Percentiles rank a stretch among this genome's conserved stretches.
These are phyloP conservation scores for Hydrozoanthus tunicans DNA, from an alignment of 64 coral and sea anemone species.

Conservation along the genomic window DNA sequence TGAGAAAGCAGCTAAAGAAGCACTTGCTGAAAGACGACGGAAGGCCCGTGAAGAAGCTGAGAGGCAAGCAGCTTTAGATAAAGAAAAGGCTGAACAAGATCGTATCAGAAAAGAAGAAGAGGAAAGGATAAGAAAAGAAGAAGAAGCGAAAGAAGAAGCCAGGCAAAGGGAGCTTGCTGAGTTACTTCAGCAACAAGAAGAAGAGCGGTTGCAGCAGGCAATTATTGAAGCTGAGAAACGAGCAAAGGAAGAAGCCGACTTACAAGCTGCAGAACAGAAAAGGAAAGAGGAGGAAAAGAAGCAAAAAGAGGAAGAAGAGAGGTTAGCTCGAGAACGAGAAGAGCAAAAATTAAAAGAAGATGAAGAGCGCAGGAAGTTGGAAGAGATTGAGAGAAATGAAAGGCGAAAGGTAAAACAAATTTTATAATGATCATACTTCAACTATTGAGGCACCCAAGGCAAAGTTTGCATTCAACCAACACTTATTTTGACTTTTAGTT, in stretches of 20 bases:
- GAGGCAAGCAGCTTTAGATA: constrained; percentile 81
- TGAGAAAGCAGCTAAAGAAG: constrained; percentile 88
- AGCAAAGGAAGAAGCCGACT: constrained; percentile 80
- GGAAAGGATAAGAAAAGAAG: constrained; percentile 76
- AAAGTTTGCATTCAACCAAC: too few relatives aligned
- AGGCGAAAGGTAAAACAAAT: constrained; percentile 71
- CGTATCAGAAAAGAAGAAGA: constrained; percentile 86
- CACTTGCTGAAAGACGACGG: constrained; percentile 83
- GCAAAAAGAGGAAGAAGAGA: constrained; percentile 79
- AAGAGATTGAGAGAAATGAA: constrained; percentile 81
- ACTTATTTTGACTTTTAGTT: too few relatives aligned
- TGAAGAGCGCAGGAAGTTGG: constrained; percentile 80
- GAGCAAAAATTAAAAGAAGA: constrained; percentile 79
- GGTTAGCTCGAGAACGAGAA: constrained; percentile 21
- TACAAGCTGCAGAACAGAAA: constrained; percentile 74
- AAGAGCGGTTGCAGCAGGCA: constrained; percentile 66
- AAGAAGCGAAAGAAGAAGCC: constrained; percentile 85
- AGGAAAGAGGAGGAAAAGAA: constrained; percentile 87
- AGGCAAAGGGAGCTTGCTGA: constrained; percentile 77
- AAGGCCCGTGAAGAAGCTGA: constrained; percentile 92
- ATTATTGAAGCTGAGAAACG: constrained; percentile 70
- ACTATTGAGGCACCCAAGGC: too few relatives aligned
- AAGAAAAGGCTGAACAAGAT: constrained; percentile 77
- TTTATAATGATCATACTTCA: too few relatives aligned
- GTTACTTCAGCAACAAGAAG: constrained; percentile 79